Evolutionary conservation across 1,140 invertebrate species (phyloP), one percentile per base, ranked within the genome.

Genomic region (Platorchestia sp.): DNA sequence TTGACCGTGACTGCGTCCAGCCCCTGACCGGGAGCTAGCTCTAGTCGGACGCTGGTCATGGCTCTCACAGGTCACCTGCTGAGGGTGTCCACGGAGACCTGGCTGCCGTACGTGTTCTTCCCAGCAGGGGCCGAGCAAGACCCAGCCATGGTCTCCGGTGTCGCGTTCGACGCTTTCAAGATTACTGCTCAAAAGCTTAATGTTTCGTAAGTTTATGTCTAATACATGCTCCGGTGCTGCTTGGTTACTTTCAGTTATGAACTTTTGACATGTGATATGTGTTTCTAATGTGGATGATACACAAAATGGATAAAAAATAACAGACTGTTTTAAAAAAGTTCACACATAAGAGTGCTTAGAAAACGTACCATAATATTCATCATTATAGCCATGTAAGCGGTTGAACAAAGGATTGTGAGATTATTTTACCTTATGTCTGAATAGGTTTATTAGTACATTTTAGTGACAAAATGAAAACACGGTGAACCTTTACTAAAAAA

Each of bases 151-250:
- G 44, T 90, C 19, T 90, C 87, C 44, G 87, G 87, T 6, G 41
- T 45, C 0, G 87, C 87, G 10, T 42, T 90, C 41, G 19, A 90
- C 41, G 87, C 44, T 16, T 90, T 90, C 87, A 90, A 41, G 44
- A 90, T 42, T 42, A 36, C 44, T 90, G 87, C 87, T 90, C 7
- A 44, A 42, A 90, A 43, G 87, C 87, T 90, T 41, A 90, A 90
- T 45, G 87, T 90, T 90, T 90, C 87, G 87, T 90, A 44, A 90
- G 87, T 90, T 43, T 1, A 90, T 90, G 44, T 19, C 87, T 90
- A 75, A 19, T 75, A 27, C 27, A 75, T 19, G 10, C 36, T 36
- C 27, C 59, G 27, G 27, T 75, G 59, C 36, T 10, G 10, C 1
- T 22, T 75, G 1, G 27, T 75, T 10, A 3, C 3, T 75, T 3